Conservation (phyloP, 2,113 vertebrate genomes). For the Axis porcinus region DNA sequence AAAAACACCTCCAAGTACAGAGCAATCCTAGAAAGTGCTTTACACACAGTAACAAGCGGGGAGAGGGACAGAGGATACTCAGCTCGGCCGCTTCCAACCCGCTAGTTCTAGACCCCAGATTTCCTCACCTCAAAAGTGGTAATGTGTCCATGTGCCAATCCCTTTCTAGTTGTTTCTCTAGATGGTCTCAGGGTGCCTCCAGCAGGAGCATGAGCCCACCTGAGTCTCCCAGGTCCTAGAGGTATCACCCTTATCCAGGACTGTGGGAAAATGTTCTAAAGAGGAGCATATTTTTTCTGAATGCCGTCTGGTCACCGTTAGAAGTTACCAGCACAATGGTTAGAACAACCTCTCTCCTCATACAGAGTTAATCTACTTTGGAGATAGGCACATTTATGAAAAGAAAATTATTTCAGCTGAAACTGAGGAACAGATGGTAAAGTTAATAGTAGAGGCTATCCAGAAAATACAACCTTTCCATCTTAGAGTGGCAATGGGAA, state of each 20-base stretch:
- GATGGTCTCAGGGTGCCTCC: not conserved
- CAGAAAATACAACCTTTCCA: not conserved
- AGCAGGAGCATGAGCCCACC: not conserved
- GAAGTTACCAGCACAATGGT: conserved; percentile 29
- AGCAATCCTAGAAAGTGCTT: not conserved
- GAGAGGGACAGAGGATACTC: not conserved
- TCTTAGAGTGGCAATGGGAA: not conserved
- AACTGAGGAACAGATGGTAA: not conserved
- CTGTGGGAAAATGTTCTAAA: not conserved
- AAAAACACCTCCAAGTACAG: not conserved
- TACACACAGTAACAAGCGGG: not conserved
- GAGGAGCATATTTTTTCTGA: not conserved
- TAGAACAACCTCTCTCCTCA: conserved; percentile 58
- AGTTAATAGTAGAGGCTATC: not conserved
- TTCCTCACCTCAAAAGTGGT: not conserved
- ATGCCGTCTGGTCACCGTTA: not conserved
- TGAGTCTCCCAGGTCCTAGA: not conserved
- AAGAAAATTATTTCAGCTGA: not conserved
- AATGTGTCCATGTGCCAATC: fast-evolving
- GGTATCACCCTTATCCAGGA: not conserved
- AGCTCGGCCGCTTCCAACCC: not conserved
- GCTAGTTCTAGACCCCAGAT: not conserved
- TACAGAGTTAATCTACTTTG: not conserved
- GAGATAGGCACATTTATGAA: not conserved
- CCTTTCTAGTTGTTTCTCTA: not conserved